Conservation (phyloP, 2,113 vertebrate genomes). For the Corapipo altera region DNA sequence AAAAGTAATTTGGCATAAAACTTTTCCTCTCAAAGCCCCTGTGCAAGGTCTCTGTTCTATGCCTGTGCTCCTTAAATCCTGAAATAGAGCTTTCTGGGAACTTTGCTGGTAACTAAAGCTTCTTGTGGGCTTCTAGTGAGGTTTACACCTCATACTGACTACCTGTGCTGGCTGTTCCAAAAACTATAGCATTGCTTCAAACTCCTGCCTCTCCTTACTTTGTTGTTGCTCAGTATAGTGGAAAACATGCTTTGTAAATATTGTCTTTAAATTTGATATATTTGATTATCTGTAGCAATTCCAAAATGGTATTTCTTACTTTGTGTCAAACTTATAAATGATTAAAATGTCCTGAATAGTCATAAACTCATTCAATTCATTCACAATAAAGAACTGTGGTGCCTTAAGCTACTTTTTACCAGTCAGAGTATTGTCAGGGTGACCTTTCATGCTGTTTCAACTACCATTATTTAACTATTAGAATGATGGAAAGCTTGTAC, state of each 20-base stretch:
- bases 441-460: slow-evolving; percentile 73
- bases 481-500: slow-evolving; percentile 68
- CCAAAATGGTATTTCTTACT: not conserved
- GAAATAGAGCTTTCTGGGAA: not conserved
- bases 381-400: slow-evolving; percentile 38
- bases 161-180: not conserved
- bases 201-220: not conserved
- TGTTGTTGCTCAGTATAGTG: not conserved
- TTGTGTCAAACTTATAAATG: slow-evolving; percentile 43
- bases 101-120: not conserved
- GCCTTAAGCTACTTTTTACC: slow-evolving; percentile 59
- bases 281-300: not conserved
- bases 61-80: not conserved
- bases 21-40: not conserved
- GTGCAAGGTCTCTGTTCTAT: not conserved
- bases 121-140: not conserved
- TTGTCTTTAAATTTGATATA: not conserved
- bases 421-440: slow-evolving; percentile 63
- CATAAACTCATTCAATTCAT: slow-evolving; percentile 35
- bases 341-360: slow-evolving; percentile 44
- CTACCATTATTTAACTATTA: slow-evolving; percentile 71
- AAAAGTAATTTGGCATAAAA: not conserved
- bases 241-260: not conserved
- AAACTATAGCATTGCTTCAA: not conserved
- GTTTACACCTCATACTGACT: not conserved